Conservation (phyloP, 2,888 invertebrate genomes). For the Ichneumoninae sp. region DNA sequence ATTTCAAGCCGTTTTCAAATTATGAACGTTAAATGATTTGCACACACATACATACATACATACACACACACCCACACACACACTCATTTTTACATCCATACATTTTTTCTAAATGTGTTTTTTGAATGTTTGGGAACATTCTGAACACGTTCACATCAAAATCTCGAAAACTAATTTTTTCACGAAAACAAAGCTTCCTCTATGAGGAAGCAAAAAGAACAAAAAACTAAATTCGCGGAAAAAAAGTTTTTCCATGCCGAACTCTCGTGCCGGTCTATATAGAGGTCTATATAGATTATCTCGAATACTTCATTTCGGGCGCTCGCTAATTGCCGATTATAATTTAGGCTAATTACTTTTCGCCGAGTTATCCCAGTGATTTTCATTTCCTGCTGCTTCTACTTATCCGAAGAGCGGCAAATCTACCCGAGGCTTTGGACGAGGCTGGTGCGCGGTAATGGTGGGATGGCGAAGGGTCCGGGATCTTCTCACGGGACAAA, state of each 20-base stretch:
- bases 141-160: too few species aligned
- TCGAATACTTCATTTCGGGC: slow-evolving; percentile 38
- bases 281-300: slow-evolving; percentile 53
- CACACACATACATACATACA: too few species aligned
- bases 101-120: too few species aligned
- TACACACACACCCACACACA: too few species aligned
- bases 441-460: slow-evolving; percentile 47
- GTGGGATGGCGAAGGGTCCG: slow-evolving; percentile 25
- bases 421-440: slow-evolving; percentile 18
- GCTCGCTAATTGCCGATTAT: slow-evolving; percentile 67
- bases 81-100: too few species aligned
- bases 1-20: too few species aligned
- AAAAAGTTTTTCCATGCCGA: neutral
- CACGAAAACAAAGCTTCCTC: too few species aligned
- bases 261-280: neutral
- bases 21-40: too few species aligned
- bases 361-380: slow-evolving; percentile 60
- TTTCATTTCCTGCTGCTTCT: slow-evolving; percentile 49
- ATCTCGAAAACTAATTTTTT: too few species aligned
- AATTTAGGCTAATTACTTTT: slow-evolving; percentile 76
- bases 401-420: slow-evolving; percentile 43
- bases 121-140: too few species aligned
- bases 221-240: neutral
- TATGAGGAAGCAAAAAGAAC: too few species aligned
- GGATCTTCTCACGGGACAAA: slow-evolving; percentile 36